A percentile compares a stretch with the other conserved stretches of the same genome.
Conservation (phyloP, 2,888 invertebrate species). For the Zeuzera pyrina region DNA sequence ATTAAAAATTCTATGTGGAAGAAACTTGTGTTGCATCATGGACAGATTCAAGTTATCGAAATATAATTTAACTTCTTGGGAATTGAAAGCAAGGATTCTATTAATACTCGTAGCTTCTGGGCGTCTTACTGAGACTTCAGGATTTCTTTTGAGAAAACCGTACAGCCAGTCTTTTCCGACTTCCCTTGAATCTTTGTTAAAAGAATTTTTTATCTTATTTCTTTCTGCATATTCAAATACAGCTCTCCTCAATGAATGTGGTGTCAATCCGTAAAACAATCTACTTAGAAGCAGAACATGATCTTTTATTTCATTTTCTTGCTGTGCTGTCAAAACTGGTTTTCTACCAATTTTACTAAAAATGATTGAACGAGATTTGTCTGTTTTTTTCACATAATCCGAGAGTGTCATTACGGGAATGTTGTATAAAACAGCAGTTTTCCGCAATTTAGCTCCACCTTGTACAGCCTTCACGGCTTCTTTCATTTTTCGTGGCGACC, state of each 20-base stretch:
- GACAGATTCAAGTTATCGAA: constrained; percentile 1
- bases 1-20: constrained; percentile 4
- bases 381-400: background rate
- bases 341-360: background rate
- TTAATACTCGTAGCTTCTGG: constrained; percentile 1
- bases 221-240: background rate
- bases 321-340: background rate
- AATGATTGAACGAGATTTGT: constrained; percentile 7
- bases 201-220: background rate
- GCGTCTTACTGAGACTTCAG: constrained; percentile 1
- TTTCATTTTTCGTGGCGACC: background rate
- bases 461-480: background rate
- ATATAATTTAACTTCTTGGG: constrained; percentile 5
- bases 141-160: constrained; percentile 1
- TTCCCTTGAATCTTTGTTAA: background rate
- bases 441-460: background rate
- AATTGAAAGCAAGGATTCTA: constrained; percentile 4
- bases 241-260: background rate
- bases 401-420: constrained; percentile 2
- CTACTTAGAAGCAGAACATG: background rate
- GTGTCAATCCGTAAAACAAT: constrained; percentile 11
- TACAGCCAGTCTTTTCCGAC: constrained; percentile 1
- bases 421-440: background rate
- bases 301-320: background rate
- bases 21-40: constrained; percentile 3